A percentile compares a stretch with the other conserved stretches of the same genome.
Conservation (phyloP, 2,888 invertebrate genomes). For the Didymodactylos carnosus region DNA sequence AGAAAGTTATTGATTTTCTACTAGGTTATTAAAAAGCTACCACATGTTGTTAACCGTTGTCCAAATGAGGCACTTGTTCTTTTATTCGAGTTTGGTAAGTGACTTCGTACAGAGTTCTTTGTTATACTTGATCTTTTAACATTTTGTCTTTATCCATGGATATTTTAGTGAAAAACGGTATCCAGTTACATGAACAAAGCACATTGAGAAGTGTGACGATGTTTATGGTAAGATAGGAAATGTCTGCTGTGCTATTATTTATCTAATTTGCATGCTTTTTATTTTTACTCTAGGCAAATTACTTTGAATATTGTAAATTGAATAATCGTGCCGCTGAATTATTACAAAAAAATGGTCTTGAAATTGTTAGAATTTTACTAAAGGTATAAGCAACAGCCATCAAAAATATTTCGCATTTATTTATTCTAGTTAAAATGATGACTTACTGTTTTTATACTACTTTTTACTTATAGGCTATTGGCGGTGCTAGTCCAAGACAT, state of each 20-base stretch:
- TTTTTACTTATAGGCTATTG: constrained; percentile 29
- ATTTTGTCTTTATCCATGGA: constrained; percentile 37
- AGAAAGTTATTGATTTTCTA: not conserved
- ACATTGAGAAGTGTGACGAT: constrained; percentile 43
- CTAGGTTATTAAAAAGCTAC: constrained; percentile 9
- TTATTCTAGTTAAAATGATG: not conserved
- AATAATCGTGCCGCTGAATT: constrained; percentile 2
- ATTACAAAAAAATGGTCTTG: constrained; percentile 4
- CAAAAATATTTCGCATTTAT: not conserved
- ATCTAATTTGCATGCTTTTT: not conserved
- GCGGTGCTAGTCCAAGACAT: constrained; percentile 43
- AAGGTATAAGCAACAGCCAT: too few relatives aligned
- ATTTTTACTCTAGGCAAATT: constrained; percentile 33
- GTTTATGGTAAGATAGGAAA: constrained; percentile 37
- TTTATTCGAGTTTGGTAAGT: constrained; percentile 39
- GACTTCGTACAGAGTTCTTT: too few relatives aligned
- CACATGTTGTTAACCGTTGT: constrained; percentile 4
- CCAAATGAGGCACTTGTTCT: constrained; percentile 31
- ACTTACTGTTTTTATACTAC: not conserved
- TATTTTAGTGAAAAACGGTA: constrained; percentile 34
- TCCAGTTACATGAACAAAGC: constrained; percentile 41
- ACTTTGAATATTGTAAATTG: constrained; percentile 39
- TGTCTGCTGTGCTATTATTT: not conserved
- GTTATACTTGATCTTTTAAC: not conserved
- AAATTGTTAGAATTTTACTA: constrained; percentile 29